Conservation (phyloP, 2,113 vertebrate species). For the Greenwoodochromis staneri region DNA sequence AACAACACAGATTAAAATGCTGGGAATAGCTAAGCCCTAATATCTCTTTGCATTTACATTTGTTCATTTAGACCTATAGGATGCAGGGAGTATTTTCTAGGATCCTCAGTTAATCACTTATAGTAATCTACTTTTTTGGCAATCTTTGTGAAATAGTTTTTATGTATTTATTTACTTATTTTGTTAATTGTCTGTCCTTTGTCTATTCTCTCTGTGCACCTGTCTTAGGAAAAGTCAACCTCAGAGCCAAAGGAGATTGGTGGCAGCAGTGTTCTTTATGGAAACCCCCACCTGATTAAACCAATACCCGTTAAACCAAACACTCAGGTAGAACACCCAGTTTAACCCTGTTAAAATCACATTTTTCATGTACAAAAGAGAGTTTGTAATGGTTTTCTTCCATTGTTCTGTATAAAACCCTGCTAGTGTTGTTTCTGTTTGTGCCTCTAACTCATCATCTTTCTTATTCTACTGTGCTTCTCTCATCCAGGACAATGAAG, state of each 20-base stretch:
- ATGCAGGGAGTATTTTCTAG: background rate
- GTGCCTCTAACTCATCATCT: background rate
- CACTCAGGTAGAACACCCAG: conserved; percentile 29
- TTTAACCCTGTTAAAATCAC: background rate
- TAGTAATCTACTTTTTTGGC: background rate
- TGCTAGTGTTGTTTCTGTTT: background rate
- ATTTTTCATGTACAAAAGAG: background rate
- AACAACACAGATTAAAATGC: background rate
- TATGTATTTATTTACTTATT: background rate
- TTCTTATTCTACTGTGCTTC: background rate
- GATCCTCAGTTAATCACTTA: background rate
- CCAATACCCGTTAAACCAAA: conserved; percentile 90
- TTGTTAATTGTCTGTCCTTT: background rate
- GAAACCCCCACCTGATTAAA: conserved; percentile 91
- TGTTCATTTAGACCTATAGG: background rate
- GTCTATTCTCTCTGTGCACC: background rate
- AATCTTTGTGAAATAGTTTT: background rate
- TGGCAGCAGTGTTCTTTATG: conserved; percentile 79
- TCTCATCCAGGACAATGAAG: conserved; percentile 68
- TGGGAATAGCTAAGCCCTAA: background rate
- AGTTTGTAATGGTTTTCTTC: background rate
- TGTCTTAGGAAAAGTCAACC: conserved; percentile 73
- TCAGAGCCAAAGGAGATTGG: conserved; percentile 94
- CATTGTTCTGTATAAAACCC: background rate
- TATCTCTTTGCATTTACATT: background rate